Evolutionary conservation across 1,140 invertebrate species (phyloP).

Genomic region (Bombus balteatus): DNA sequence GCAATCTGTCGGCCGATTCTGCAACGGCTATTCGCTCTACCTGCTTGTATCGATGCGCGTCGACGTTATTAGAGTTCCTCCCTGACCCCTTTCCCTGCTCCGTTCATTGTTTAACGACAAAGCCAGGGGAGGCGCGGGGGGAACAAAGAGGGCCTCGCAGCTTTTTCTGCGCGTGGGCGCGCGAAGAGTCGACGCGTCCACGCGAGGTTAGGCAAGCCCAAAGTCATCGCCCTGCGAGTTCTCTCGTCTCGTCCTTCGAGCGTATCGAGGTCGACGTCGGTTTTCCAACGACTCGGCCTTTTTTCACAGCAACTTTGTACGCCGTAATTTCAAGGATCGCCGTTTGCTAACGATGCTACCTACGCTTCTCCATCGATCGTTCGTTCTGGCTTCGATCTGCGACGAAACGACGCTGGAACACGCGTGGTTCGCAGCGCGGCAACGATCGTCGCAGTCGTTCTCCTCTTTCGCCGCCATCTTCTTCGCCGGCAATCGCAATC

Average conservation of each 20-base stretch:
- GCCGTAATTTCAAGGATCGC: not conserved
- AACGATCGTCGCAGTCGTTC: conserved; percentile 34
- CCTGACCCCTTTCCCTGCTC: not conserved
- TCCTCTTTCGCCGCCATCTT: not conserved
- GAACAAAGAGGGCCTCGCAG: conserved; percentile 52
- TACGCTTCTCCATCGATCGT: no score
- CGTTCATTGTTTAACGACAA: conserved; percentile 70
- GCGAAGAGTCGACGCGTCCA: not conserved
- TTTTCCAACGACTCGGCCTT: no score
- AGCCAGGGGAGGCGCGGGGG: conserved; percentile 24
- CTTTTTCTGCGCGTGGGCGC: conserved; percentile 65
- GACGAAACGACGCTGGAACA: no score
- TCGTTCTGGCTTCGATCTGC: no score
- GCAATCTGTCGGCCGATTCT: conserved; percentile 16
- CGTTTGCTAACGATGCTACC: no score
- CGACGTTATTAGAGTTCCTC: conserved; percentile 59
- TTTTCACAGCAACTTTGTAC: rapidly evolving
- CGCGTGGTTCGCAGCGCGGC: not conserved
- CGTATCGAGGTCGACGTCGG: not conserved
- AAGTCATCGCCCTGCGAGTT: conserved; percentile 56
- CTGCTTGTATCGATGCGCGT: conserved; percentile 40
- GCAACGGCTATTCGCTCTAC: conserved; percentile 18
- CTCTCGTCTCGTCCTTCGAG: conserved; percentile 11
- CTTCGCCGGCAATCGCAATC: conserved; percentile 51
- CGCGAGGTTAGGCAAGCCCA: conserved; percentile 56